These are phyloP conservation scores for Stenodera caucasica DNA, from an alignment of 2,888 invertebrate genomes.

Conservation along the genomic window DNA sequence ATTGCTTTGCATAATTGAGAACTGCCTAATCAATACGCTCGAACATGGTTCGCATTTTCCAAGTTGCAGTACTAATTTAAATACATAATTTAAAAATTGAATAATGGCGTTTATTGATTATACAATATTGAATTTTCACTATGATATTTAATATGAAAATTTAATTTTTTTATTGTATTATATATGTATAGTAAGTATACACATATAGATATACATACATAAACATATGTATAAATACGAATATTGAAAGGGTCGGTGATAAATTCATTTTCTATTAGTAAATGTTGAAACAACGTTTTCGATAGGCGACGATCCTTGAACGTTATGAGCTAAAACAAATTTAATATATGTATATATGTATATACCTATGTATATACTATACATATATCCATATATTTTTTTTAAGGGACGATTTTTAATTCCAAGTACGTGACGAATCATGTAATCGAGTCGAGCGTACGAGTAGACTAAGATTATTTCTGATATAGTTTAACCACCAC, in stretches of 20 bases:
- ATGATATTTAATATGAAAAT: neutral
- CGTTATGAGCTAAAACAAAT: conserved; percentile 24
- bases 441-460: conserved; percentile 31
- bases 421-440: conserved; percentile 36
- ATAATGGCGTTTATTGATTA: conserved; percentile 5
- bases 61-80: conserved; percentile 17
- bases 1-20: conserved; percentile 26
- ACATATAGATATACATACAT: too few relatives aligned
- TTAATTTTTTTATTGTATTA: neutral
- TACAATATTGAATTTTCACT: neutral
- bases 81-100: conserved; percentile 8
- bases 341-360: conserved; percentile 20
- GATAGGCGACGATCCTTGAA: conserved; percentile 12
- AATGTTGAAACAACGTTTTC: conserved; percentile 18
- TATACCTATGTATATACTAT: conserved; percentile 8
- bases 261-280: conserved; percentile 15
- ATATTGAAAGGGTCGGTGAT: conserved; percentile 5
- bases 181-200: too few relatives aligned
- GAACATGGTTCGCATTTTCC: conserved; percentile 15
- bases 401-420: conserved; percentile 31
- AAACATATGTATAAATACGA: neutral
- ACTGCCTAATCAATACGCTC: conserved; percentile 19
- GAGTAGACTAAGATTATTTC: conserved; percentile 35
- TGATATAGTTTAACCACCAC: conserved; percentile 30
- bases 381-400: neutral